Evolutionary conservation across 2,113 vertebrate species (phyloP), one percentile per base, ranked within the genome.

Genomic region (Epinephelus moara): DNA sequence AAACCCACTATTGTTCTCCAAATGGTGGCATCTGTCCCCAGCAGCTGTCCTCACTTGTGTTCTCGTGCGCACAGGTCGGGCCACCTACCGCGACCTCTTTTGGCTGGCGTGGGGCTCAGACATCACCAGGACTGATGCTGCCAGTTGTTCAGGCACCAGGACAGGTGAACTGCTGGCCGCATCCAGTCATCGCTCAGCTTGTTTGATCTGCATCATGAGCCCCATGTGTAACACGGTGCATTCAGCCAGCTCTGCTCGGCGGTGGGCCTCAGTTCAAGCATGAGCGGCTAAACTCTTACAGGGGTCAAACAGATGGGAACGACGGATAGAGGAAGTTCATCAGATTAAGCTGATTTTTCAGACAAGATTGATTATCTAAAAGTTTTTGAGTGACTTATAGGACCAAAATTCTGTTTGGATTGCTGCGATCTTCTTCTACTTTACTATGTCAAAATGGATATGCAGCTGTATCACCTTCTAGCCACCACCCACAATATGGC

Each of bases 1-100:
- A 89, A 91, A 80, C 12, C 47, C 45, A 60, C 72, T 47, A 78
- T 77, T 57, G 63, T 75, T 72, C 85, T 92, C 84, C 88, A 89
- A 90, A 92, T 64, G 74, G 60, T 6, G 14, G 79, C 93, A 94
- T 90, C 88, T 93, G 94, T 92, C 75, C 87, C 79, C 62, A 18
- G 85, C 94, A 95, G 89, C 84, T 94, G 92, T 91, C 83, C 83
- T 68, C 15, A 47, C 55, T 89, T 62, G 79, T 83, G 79, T 81
- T 91, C 78, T 93, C 84, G 63, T 90, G 86, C 84, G 88, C 64
- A 57, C 69, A 72, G 93, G 87, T 91, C 91, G 84, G 60, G 61
- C 68, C 79, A 82, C 75, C 85, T 69, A 87, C 68, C 6, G 21
- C 60, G 3, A 81, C 84, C 88, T 82, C 75, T 57, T 80, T 67